Base-by-base conservation (phyloP, 2,888 invertebrate genomes). In the Heliconius aoede region DNA sequence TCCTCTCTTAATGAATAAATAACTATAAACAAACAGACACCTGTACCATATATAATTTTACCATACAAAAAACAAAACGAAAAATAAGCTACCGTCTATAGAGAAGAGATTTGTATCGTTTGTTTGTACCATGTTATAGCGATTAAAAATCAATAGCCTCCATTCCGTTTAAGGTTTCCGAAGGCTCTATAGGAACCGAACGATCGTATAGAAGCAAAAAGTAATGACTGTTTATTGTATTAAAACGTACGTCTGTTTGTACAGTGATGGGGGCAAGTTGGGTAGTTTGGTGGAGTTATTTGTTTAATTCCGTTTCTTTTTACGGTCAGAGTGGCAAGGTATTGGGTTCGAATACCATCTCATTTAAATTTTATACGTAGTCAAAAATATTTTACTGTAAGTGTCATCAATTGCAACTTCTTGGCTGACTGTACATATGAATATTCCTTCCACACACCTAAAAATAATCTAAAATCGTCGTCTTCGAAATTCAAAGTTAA, bases 211-310 rank as follows among this genome's bases (percentile, higher is more conserved):
- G 80, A 86, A 90, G 84, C 87, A 93, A 92, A 93, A 93, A 88
- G 86, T 85, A 83, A 24, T 89, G 90, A 90, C 90, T 90, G 90
- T 91, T 91, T 90, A 90, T 91, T 90, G 91, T 93, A 93, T 93
- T 91, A 91, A 92, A 93, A 91, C 90, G 90, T 91, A 90, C 86
- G 86, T 51, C 8, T 80, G 91, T 89, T 11, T 80, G 91, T 89
- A 93, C 84, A 81, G 86, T 80, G 75, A 71, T 68, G 60, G 55
- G 72, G 71, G 78, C 75, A 88, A 85, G 81, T 84, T 78, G 18
- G 3, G 24, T 26, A n/a, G 4, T 60, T 28, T 60, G 26, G 15
- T 26, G 51, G 15, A 55, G 32, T 30, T 24, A 3, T 21, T n/a
- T 1, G 5, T 36, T 15, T 65, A n/a, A 36, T 40, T 36, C 36